phyloP scores from a whole-genome alignment of 2,797 vertebrate species.

The Syngnathus rostellatus region DNA sequence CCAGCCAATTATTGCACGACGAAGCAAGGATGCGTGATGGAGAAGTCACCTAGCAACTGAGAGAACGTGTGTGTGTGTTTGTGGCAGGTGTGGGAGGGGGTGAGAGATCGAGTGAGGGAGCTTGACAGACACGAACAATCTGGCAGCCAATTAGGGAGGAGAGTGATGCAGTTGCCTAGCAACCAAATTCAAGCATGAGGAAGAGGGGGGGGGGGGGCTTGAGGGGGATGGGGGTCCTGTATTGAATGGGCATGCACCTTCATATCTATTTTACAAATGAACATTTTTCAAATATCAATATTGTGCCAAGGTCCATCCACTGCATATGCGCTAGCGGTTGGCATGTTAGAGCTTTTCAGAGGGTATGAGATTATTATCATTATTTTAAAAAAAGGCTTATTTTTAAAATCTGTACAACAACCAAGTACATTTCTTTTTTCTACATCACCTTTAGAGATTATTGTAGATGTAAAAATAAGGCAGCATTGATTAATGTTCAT shows the following conservation, averaged over 20 bases:
- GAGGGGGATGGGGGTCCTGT: background rate
- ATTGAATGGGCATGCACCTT: background rate
- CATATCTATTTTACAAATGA: background rate
- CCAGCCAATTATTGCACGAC: conserved; percentile 5
- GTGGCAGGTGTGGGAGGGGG: background rate
- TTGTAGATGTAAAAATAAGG: background rate
- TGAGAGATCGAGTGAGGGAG: conserved; percentile 2
- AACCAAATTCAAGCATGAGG: conserved; percentile 1
- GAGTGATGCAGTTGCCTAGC: conserved; percentile 8
- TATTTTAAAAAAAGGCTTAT: too few species aligned
- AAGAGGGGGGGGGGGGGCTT: background rate
- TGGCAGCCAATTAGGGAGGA: conserved; percentile 8
- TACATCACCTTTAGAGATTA: background rate
- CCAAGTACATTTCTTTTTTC: background rate
- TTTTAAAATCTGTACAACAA: background rate
- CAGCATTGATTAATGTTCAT: conserved; percentile 52
- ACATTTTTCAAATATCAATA: background rate
- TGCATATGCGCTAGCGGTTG: background rate
- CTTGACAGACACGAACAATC: conserved; percentile 22
- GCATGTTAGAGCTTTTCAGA: background rate
- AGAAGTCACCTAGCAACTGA: conserved; percentile 14
- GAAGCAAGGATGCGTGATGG: background rate
- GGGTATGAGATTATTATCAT: too few species aligned
- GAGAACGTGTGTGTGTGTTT: background rate
- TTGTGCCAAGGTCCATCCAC: background rate